Evolutionary conservation across 1,140 invertebrate genomes (phyloP).

Genomic region (Latrodectus geometricus): DNA sequence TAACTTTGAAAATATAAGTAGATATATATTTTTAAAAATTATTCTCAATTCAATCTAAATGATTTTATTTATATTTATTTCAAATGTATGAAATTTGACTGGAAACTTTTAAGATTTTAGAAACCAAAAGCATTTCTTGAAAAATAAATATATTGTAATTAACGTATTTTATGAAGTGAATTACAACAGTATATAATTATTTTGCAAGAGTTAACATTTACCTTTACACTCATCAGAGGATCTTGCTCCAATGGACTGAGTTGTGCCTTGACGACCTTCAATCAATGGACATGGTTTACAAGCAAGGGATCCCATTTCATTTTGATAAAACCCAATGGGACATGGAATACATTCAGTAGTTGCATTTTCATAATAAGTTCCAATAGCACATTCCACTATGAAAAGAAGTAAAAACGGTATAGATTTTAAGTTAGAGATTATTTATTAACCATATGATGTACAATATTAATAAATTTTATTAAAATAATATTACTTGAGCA

Average conservation of each 20-base stretch:
- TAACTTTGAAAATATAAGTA: too few species aligned
- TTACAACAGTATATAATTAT: too few species aligned
- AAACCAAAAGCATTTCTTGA: too few species aligned
- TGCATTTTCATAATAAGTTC: conserved; percentile 84
- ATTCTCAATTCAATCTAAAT: too few species aligned
- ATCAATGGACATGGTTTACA: conserved; percentile 90
- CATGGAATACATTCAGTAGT: conserved; percentile 85
- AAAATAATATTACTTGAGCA: not conserved
- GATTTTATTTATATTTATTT: too few species aligned
- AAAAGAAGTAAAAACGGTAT: conserved; percentile 63
- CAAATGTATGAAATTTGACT: too few species aligned
- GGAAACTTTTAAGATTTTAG: too few species aligned
- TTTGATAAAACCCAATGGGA: conserved; percentile 91
- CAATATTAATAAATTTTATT: not conserved
- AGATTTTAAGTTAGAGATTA: not conserved
- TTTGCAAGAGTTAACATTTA: conserved; percentile 64
- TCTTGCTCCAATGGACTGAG: conserved; percentile 84
- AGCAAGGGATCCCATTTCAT: conserved; percentile 88
- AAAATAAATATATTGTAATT: too few species aligned
- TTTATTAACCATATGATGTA: not conserved
- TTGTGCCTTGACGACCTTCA: conserved; percentile 88
- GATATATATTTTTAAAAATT: too few species aligned
- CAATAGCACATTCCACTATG: conserved; percentile 91
- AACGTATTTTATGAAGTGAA: too few species aligned
- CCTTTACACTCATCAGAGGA: conserved; percentile 90